Percentiles rank a stretch among this genome's conserved stretches.
Conservation (phyloP, 2,797 vertebrate species). For the Cyclura pinguis region DNA sequence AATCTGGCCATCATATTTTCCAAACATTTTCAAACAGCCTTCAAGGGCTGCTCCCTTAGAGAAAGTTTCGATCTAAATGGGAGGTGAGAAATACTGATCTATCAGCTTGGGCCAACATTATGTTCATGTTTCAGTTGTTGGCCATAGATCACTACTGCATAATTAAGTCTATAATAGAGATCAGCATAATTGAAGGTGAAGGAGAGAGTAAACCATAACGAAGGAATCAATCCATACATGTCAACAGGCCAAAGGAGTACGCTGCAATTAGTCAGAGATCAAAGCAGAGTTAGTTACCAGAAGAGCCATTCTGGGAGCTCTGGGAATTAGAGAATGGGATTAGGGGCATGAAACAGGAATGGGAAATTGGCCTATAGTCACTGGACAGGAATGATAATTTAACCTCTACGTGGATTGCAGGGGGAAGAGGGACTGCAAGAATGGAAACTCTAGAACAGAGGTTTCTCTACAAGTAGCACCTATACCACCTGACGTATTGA, state of each 20-base stretch:
- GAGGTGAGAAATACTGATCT: constrained; percentile 18
- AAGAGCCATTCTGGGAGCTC: neutral
- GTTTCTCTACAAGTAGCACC: neutral
- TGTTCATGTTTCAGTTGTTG: neutral
- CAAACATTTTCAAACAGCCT: neutral
- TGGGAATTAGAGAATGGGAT: neutral
- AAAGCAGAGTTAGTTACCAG: neutral
- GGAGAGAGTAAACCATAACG: neutral
- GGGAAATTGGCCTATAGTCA: neutral
- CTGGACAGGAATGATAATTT: neutral
- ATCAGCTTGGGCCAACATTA: neutral
- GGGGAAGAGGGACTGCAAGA: neutral
- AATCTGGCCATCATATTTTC: neutral
- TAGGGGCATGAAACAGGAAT: neutral
- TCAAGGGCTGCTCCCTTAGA: neutral
- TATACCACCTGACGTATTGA: no score
- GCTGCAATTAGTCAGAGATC: neutral
- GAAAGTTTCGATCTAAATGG: neutral
- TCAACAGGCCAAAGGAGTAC: neutral
- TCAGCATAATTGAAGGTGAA: neutral
- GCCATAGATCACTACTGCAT: neutral
- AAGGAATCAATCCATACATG: neutral
- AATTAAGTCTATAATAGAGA: neutral
- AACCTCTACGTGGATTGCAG: neutral
- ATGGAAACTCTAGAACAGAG: neutral